A percentile compares a stretch with the other conserved stretches of the same genome.
These are phyloP conservation scores for Manis pentadactyla DNA, from an alignment of 2,797 vertebrate species.

Conservation along the genomic window DNA sequence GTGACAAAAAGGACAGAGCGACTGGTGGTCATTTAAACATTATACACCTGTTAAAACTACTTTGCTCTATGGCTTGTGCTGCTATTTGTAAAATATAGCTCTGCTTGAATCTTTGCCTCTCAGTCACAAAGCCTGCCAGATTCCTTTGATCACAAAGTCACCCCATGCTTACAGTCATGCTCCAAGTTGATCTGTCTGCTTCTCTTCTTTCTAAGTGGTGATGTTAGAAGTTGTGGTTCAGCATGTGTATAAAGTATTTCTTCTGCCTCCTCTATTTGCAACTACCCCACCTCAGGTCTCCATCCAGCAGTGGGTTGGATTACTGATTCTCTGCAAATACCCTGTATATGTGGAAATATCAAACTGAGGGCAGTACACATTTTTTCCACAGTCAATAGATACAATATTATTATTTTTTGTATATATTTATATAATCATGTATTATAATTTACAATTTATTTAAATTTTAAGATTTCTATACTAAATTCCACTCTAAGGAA, in stretches of 20 bases:
- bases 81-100: conserved; percentile 41
- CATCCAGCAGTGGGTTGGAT: not conserved
- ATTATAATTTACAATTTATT: not conserved
- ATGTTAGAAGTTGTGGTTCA: conserved; percentile 11
- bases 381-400: not conserved
- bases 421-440: not conserved
- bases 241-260: not conserved
- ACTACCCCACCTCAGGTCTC: not conserved
- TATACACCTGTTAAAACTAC: not conserved
- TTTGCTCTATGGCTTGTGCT: not conserved
- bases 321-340: not conserved
- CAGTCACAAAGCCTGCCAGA: not conserved
- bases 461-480: conserved; percentile 12
- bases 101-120: conserved; percentile 16
- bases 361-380: not conserved
- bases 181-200: not conserved
- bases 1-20: conserved; percentile 35
- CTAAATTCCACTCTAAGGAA: not conserved
- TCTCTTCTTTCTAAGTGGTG: conserved; percentile 34
- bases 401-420: not conserved
- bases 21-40: not conserved
- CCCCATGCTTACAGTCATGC: not conserved
- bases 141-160: conserved; percentile 32
- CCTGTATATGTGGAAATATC: not conserved
- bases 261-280: not conserved